Evolutionary conservation across 1,140 invertebrate genomes (phyloP).

Genomic region (Ips nitidus): DNA sequence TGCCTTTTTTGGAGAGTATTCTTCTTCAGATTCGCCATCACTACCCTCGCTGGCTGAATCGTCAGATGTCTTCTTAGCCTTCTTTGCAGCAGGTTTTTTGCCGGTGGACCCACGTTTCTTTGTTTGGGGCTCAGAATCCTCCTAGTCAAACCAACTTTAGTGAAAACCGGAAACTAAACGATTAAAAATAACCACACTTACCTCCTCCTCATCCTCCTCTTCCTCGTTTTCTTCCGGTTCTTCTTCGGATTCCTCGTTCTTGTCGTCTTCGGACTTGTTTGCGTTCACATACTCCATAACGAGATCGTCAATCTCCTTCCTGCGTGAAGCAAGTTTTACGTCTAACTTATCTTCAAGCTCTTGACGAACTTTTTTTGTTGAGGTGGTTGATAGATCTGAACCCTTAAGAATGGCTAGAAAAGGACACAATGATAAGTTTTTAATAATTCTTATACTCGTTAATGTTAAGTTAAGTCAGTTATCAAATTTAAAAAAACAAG

Average conservation of each 20-base stretch:
- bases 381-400: slow-evolving; percentile 79
- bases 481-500: no score
- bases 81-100: slow-evolving; percentile 59
- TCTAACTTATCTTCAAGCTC: slow-evolving; percentile 81
- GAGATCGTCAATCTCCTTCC: slow-evolving; percentile 81
- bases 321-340: slow-evolving; percentile 72
- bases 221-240: slow-evolving; percentile 65
- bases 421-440: background rate
- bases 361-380: slow-evolving; percentile 88
- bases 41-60: slow-evolving; percentile 63
- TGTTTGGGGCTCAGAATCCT: slow-evolving; percentile 60
- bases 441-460: no score
- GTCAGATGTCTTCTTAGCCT: slow-evolving; percentile 62
- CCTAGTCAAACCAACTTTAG: slow-evolving; percentile 40
- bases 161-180: background rate
- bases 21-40: slow-evolving; percentile 68
- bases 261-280: slow-evolving; percentile 59
- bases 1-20: slow-evolving; percentile 66
- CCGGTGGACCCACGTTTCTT: slow-evolving; percentile 61
- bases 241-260: slow-evolving; percentile 59
- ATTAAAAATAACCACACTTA: background rate
- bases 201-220: slow-evolving; percentile 60
- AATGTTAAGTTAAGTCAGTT: no score
- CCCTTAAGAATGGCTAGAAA: slow-evolving; percentile 80
- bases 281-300: slow-evolving; percentile 75